Evolutionary conservation across 2,113 vertebrate species (phyloP), one percentile per base, ranked within the genome.

Genomic region (Ceyx cyanopectus): DNA sequence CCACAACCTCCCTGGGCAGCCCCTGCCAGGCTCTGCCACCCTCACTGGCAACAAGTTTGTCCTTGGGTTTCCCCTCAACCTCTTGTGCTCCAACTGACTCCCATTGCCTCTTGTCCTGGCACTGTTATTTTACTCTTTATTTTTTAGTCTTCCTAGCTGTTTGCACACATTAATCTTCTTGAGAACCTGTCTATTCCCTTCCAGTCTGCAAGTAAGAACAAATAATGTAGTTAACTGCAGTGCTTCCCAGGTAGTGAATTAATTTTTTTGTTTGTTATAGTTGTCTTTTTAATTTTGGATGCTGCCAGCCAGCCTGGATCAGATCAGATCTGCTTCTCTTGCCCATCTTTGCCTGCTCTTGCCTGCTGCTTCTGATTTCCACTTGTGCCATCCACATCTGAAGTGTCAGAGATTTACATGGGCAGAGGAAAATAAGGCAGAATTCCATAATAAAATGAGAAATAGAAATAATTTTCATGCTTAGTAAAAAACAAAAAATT

Each of bases 381-480:
- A 6, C 30, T 91, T 2, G 1, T n/a, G 30, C 27, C 14, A 21
- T n/a, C 56, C 0, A 0, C 7, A 14, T 32, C 43, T 62, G 14
- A 2, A 7, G 20, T 5, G 10, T 62, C 21, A 2, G 34, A 1
- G 1, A 3, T 50, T 87, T 81, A 27, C 18, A 2, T 26, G 0
- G 1, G 14, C 34, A 54, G 24, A 89, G 24, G 32, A 70, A 73
- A 12, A 34, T 8, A 62, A 50, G 19, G 18, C 63, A 73, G 32
- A 5, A 30, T 87, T 79, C 46, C 9, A 6, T 60, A 50, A n/a
- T 26, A 26, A 27, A 48, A 3, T n/a, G 15, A 74, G 29, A 56
- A 82, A 83, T 58, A 18, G 43, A 9, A 66, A 17, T 77, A 32
- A 58, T 85, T n/a, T 57, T 85, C 73, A 23, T 62, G 15, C n/a